Conservation (phyloP, 2,888 invertebrate genomes). For the Leptinotarsa peninsularis region DNA sequence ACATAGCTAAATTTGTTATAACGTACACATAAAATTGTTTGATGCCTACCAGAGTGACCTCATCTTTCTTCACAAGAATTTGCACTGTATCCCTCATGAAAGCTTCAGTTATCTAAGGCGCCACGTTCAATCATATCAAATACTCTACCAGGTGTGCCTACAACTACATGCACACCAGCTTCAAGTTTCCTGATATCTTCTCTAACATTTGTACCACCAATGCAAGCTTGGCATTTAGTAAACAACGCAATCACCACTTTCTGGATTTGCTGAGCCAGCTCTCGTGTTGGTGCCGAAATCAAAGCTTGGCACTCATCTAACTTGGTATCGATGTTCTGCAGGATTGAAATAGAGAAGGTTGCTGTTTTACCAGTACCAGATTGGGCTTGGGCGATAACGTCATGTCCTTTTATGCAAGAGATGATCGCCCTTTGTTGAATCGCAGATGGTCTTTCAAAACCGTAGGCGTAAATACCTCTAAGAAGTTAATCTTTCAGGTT, state of each 20-base stretch:
- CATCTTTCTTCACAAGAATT: no score
- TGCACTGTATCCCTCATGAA: no score
- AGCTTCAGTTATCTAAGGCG: slow-evolving; percentile 69
- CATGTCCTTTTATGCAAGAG: slow-evolving; percentile 94
- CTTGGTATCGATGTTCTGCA: slow-evolving; percentile 92
- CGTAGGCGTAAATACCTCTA: slow-evolving; percentile 98
- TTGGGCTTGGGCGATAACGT: slow-evolving; percentile 74
- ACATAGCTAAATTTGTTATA: no score
- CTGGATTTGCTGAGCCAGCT: slow-evolving; percentile 83
- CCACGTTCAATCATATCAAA: slow-evolving; percentile 84
- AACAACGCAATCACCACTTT: slow-evolving; percentile 89
- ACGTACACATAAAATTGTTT: slow-evolving; percentile 93
- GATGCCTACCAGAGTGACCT: slow-evolving; percentile 47
- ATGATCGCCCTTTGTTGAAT: slow-evolving; percentile 98
- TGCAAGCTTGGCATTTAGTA: slow-evolving; percentile 80
- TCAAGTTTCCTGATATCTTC: slow-evolving; percentile 97
- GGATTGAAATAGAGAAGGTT: background rate
- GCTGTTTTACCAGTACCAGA: slow-evolving; percentile 98
- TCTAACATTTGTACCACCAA: slow-evolving; percentile 98
- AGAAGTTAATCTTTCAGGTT: slow-evolving; percentile 94
- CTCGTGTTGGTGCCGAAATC: slow-evolving; percentile 95
- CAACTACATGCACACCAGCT: slow-evolving; percentile 95
- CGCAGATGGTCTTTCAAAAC: slow-evolving; percentile 99
- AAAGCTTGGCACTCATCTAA: slow-evolving; percentile 95
- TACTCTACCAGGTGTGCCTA: slow-evolving; percentile 92